Evolutionary conservation across 2,888 invertebrate species (phyloP), one percentile per base, ranked within the genome.

Genomic region (Euzophera pinguis): DNA sequence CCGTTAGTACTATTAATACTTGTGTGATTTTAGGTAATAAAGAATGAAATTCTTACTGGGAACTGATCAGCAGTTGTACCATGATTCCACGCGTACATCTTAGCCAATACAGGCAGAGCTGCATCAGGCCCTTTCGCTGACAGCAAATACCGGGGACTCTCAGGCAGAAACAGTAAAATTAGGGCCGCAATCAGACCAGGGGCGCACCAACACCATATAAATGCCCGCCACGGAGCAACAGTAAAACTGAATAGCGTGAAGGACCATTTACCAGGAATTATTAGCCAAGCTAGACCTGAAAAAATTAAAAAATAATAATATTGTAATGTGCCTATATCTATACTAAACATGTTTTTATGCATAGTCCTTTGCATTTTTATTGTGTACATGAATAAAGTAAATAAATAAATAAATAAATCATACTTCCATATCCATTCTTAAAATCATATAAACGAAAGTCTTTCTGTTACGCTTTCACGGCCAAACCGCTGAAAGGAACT

Each of bases 91-190:
- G 89, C 79, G 64, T 91, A 95, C 76, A 95, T 93, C 41, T 73
- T 75, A 3, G 91, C 90, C 8, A 96, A 74, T 1, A 94, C 91
- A 0, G 84, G 73, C 37, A 95, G 61, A 0, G 95, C 94, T 52
- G 91, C 88, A 0, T 91, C 89, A 0, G 91, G 85, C 34, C 92
- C 91, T 0, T 93, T 93, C 47, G 93, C 92, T 0, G 93, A 91
- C 8, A 95, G 82, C 41, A 94, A 78, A 71, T 93, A 96, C 66
- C 95, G 93, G 0, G 96, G 96, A 55, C 95, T 96, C 73, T 96
- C 96, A 0, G 96, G 96, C 54, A 94, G 81, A 41, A 82, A 78
- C 2, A 91, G 67, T 3, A 94, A 78, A 3, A 92, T 89, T 0
- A 91, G 48, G 0, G 93, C 92, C 0, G 94, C 93, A 0, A 92